These are phyloP conservation scores for Belgica antarctica DNA, from an alignment of 2,888 invertebrate genomes.

Conservation along the genomic window DNA sequence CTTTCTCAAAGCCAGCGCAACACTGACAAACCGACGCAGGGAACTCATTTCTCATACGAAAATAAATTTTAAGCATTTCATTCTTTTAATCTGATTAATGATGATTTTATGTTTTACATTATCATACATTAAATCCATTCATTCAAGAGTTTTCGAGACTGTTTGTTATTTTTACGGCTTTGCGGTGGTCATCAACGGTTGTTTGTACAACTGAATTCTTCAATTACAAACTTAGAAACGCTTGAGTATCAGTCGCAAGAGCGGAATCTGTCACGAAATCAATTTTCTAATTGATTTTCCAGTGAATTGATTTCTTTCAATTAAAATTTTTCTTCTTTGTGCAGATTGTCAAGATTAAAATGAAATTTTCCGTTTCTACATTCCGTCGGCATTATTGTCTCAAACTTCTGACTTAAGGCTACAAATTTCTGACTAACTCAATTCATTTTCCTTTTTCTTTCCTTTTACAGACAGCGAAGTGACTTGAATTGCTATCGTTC, in stretches of 20 bases:
- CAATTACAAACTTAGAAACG: not conserved
- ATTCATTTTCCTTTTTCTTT: too few species aligned
- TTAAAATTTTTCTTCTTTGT: too few species aligned
- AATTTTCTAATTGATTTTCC: too few species aligned
- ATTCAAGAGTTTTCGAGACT: conserved; percentile 15
- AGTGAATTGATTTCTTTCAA: too few species aligned
- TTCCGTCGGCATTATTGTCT: too few species aligned
- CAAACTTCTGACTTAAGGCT: too few species aligned
- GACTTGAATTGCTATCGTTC: not conserved
- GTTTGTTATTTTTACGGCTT: not conserved
- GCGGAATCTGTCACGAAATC: too few species aligned
- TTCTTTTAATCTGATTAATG: conserved; percentile 37
- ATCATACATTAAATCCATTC: conserved; percentile 32
- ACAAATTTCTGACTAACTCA: too few species aligned
- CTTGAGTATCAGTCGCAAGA: not conserved
- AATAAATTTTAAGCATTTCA: not conserved
- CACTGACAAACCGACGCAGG: not conserved
- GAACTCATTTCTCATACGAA: conserved; percentile 30
- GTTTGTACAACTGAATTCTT: not conserved
- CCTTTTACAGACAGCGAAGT: too few species aligned
- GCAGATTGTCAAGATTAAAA: too few species aligned
- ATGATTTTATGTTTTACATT: conserved; percentile 33
- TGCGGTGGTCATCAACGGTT: not conserved
- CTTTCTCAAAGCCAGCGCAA: not conserved
- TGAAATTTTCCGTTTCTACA: too few species aligned